Base-by-base conservation (phyloP, 2,888 invertebrate species). In the Volucella zonaria region DNA sequence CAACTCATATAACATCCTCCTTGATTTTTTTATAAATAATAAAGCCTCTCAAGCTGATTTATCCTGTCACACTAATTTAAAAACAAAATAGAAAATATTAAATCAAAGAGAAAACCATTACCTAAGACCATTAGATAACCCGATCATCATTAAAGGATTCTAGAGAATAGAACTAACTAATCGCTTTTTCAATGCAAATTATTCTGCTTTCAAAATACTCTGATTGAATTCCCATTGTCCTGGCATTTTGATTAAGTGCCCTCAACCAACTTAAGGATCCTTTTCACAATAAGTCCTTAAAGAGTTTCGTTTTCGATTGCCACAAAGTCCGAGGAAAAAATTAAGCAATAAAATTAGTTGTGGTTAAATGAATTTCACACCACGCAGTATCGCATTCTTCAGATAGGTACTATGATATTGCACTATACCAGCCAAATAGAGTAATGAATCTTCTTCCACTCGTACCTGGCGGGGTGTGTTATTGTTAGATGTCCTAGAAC, bases 281-380 rank as follows among this genome's bases (percentile, higher is more conserved):
- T 62, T 23, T 81, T 45, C 42, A 79, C 54, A 59, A 64, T 75
- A 79, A 83, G 64, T 68, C 79, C 74, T 74, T 68, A 61, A 51
- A 75, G 45, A 8, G 47, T 59, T 81, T 52, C 56, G 40, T 47
- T 68, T 49, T 54, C 31, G 47, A 43, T 23, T 58, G 52, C 18
- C 61, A 67, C 75, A 78, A 85, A 70, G 59, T 71, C 18, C 56
- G 54, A 71, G 76, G 71, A 88, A 90, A 90, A 90, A 91, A 92
- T 92, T 92, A 88, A 92, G 91, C 91, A 92, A 92, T 92, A 92
- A 92, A 92, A 92, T 92, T 92, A 79, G 91, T 89, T 89, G 88
- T 90, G 91, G 91, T 91, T 91, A 91, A 91, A 89, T 89, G 89
- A 89, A 89, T 90, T 90, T 90, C 87, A 90, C 87, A 88, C 87